These are phyloP conservation scores for Coboldia fuscipes DNA, from an alignment of 1,140 invertebrate species.

Conservation along the genomic window DNA sequence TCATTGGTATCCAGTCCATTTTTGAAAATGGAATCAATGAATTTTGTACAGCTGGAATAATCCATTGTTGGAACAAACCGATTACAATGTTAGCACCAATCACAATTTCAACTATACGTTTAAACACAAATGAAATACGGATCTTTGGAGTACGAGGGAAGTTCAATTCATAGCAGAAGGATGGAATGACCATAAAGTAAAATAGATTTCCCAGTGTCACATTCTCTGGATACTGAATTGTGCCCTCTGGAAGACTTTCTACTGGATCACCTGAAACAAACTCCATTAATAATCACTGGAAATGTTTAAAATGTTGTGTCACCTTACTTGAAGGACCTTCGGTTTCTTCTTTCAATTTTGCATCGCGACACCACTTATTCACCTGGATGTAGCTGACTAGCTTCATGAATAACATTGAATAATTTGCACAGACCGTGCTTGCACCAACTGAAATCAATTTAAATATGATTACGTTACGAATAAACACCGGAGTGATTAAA, in stretches of 20 bases:
- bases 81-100: constrained; percentile 61
- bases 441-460: constrained; percentile 51
- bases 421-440: constrained; percentile 62
- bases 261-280: constrained; percentile 18
- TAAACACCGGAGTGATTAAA: constrained; percentile 5
- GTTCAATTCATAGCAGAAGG: constrained; percentile 95
- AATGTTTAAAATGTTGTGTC: too few relatives aligned
- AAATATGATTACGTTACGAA: not conserved
- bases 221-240: constrained; percentile 81
- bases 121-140: constrained; percentile 62
- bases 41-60: constrained; percentile 90
- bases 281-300: too few relatives aligned
- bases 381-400: constrained; percentile 92
- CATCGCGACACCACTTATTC: constrained; percentile 78
- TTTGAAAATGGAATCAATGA: constrained; percentile 86
- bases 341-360: constrained; percentile 18
- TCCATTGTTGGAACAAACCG: constrained; percentile 95
- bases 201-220: constrained; percentile 69
- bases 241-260: constrained; percentile 17
- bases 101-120: constrained; percentile 57
- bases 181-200: constrained; percentile 88
- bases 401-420: constrained; percentile 83
- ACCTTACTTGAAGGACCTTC: constrained; percentile 10
- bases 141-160: constrained; percentile 77
- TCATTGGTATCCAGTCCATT: constrained; percentile 67